phyloP scores from a whole-genome alignment of 2,888 invertebrate species.

The Plagodis pulveraria region DNA sequence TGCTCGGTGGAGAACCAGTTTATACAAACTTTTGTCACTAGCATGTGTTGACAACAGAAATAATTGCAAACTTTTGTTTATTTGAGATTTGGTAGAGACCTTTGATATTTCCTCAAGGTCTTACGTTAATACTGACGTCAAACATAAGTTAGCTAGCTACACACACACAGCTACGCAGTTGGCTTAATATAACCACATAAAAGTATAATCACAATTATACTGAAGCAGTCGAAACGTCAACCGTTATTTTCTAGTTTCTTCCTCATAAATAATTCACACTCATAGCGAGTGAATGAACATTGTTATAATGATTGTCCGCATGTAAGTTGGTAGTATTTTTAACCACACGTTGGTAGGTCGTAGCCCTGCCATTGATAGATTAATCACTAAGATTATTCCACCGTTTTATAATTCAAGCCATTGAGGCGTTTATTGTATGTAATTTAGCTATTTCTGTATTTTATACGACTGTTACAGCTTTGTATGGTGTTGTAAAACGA shows the following conservation, averaged over 20 bases:
- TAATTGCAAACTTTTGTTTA: too few relatives aligned
- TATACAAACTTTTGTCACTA: too few relatives aligned
- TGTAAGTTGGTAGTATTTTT: constrained; percentile 21
- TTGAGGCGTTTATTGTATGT: constrained; percentile 35
- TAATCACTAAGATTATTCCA: constrained; percentile 30
- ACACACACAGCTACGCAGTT: too few relatives aligned
- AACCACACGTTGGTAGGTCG: constrained; percentile 18
- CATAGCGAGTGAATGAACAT: constrained; percentile 14
- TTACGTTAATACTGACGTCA: too few relatives aligned
- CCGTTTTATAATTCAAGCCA: constrained; percentile 35
- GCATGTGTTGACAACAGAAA: too few relatives aligned
- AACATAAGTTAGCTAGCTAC: too few relatives aligned
- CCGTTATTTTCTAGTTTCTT: not conserved
- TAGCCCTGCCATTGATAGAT: constrained; percentile 30
- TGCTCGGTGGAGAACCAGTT: too few relatives aligned
- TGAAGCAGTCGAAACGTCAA: not conserved
- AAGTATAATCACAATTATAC: too few relatives aligned
- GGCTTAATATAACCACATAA: too few relatives aligned
- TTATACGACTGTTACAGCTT: constrained; percentile 25
- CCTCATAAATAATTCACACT: constrained; percentile 18
- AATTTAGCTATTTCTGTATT: constrained; percentile 37
- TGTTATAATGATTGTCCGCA: constrained; percentile 16
- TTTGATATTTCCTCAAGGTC: too few relatives aligned
- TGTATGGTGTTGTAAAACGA: constrained; percentile 25
- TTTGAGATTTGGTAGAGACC: too few relatives aligned